Evolutionary conservation across 2,888 invertebrate genomes (phyloP).

Genomic region (Eustalomyia histrio): DNA sequence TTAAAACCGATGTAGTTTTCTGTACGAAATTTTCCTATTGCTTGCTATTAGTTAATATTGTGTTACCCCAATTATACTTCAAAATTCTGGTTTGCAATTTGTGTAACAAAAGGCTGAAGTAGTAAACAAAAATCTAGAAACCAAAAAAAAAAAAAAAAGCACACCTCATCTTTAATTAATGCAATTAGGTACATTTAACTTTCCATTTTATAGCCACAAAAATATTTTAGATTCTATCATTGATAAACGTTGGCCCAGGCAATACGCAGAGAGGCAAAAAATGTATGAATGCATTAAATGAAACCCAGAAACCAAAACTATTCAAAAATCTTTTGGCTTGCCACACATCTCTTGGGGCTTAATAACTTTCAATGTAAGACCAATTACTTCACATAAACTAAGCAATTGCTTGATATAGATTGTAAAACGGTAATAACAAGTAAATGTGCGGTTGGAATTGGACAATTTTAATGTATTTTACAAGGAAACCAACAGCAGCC

Average conservation of each 20-base stretch:
- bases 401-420: slow-evolving; percentile 42
- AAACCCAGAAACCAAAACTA: slow-evolving; percentile 18
- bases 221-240: slow-evolving; percentile 22
- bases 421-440: slow-evolving; percentile 58
- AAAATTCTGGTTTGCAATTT: slow-evolving; percentile 10
- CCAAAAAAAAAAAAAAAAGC: background rate
- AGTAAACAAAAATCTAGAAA: background rate
- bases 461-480: slow-evolving; percentile 62
- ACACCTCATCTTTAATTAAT: slow-evolving; percentile 61
- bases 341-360: slow-evolving; percentile 52
- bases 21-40: background rate
- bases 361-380: slow-evolving; percentile 64
- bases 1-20: background rate
- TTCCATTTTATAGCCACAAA: slow-evolving; percentile 39
- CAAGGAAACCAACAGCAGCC: slow-evolving; percentile 39
- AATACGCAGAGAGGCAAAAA: background rate
- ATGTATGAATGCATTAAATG: background rate
- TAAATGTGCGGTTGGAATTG: slow-evolving; percentile 63
- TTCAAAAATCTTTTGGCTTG: slow-evolving; percentile 26
- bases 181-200: slow-evolving; percentile 61
- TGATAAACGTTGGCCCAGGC: background rate
- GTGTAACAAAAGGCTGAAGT: background rate
- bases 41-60: background rate
- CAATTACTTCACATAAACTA: slow-evolving; percentile 61
- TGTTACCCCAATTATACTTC: background rate